phyloP scores from a whole-genome alignment of 2,113 vertebrate genomes.

The Corythoichthys haematopterus region DNA sequence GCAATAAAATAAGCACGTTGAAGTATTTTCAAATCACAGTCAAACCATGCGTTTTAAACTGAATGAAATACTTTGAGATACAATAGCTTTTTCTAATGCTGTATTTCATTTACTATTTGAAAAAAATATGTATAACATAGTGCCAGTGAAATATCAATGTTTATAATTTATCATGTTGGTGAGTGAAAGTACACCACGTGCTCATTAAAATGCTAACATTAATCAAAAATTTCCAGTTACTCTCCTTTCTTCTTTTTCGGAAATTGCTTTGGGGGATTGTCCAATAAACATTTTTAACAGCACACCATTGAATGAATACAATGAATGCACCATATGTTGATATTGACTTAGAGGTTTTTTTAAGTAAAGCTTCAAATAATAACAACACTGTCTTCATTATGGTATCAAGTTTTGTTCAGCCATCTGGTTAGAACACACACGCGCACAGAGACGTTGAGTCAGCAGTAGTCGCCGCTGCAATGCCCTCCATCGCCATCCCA shows the following conservation, averaged over 20 bases:
- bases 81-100: no score
- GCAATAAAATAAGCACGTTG: conserved; percentile 36
- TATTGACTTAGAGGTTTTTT: background rate
- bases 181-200: background rate
- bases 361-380: background rate
- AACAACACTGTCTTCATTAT: background rate
- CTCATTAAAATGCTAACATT: background rate
- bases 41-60: background rate
- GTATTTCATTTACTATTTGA: no score
- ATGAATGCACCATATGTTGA: background rate
- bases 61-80: background rate
- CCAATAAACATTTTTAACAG: background rate
- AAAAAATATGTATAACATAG: no score
- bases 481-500: conserved; percentile 23
- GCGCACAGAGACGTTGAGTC: conserved; percentile 8
- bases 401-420: background rate
- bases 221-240: background rate
- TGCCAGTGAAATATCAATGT: no score
- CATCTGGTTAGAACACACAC: background rate
- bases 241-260: background rate
- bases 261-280: background rate
- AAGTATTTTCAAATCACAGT: conserved; percentile 14
- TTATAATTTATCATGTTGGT: no score
- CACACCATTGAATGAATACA: background rate
- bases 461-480: conserved; percentile 4